Conservation (phyloP, 1,140 invertebrate species). For the Aleiodes sp. region DNA sequence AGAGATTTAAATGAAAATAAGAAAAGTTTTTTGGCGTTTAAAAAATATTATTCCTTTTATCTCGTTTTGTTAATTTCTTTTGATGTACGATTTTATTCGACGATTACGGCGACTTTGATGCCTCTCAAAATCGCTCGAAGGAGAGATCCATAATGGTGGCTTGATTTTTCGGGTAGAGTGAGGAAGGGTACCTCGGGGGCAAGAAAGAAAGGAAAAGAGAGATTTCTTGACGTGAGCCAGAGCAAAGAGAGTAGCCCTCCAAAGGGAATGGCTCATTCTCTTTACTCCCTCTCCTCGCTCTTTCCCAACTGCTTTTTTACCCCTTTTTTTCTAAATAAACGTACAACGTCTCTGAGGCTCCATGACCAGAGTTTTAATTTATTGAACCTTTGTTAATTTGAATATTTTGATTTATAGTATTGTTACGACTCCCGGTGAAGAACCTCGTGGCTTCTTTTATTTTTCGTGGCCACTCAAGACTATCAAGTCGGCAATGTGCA, state of each 20-base stretch:
- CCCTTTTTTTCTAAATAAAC: conserved; percentile 7
- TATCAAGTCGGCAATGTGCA: conserved; percentile 18
- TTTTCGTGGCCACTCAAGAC: neutral
- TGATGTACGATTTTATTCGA: conserved; percentile 28
- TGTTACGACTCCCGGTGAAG: conserved; percentile 41
- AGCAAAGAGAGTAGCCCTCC: conserved; percentile 9
- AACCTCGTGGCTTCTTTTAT: conserved; percentile 16
- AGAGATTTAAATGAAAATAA: no score
- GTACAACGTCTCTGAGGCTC: conserved; percentile 16
- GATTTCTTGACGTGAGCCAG: conserved; percentile 18
- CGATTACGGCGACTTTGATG: conserved; percentile 32
- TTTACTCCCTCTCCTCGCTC: neutral
- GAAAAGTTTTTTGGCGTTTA: neutral
- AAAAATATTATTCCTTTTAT: neutral
- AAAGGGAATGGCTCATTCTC: conserved; percentile 6
- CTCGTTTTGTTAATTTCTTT: conserved; percentile 17
- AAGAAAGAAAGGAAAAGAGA: conserved; percentile 20
- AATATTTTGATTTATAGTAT: conserved; percentile 48
- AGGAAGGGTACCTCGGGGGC: conserved; percentile 7
- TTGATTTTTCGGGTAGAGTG: conserved; percentile 20
- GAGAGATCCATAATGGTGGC: conserved; percentile 26
- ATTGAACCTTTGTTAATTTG: conserved; percentile 48
- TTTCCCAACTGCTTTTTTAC: neutral
- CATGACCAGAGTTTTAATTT: conserved; percentile 44
- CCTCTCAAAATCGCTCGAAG: conserved; percentile 28